Conservation (phyloP, 2,113 vertebrate genomes). For the Cinclus mexicanus region DNA sequence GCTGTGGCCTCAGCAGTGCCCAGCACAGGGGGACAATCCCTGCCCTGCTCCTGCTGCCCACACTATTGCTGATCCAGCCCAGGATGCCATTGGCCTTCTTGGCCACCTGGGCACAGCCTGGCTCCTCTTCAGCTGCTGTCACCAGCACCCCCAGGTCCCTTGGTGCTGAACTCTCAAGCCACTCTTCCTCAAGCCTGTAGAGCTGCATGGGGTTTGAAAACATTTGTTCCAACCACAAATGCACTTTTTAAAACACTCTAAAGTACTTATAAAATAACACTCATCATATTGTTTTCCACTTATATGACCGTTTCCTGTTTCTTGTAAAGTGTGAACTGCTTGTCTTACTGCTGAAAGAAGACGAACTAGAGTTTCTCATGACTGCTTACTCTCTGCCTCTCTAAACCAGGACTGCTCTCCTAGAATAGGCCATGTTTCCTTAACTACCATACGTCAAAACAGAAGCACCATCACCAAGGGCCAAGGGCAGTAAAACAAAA, state of each 20-base stretch:
- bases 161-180: neutral
- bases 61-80: neutral
- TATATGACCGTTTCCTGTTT: neutral
- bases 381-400: neutral
- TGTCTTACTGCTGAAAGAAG: neutral
- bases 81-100: neutral
- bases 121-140: neutral
- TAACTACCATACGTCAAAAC: accelerated
- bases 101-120: neutral
- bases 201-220: neutral
- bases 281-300: neutral
- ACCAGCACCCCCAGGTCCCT: neutral
- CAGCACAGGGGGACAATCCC: neutral
- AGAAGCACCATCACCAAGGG: neutral
- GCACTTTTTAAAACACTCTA: neutral
- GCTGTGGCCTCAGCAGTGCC: neutral
- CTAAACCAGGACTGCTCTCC: neutral
- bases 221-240: neutral
- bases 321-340: neutral
- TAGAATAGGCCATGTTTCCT: neutral
- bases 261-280: neutral
- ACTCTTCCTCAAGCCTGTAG: neutral
- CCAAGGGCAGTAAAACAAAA: neutral
- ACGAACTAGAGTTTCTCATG: neutral
- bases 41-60: neutral